Percentiles rank a stretch among this genome's conserved stretches.
Conservation (phyloP, 2,113 vertebrate species). For the Salvelinus alpinus region DNA sequence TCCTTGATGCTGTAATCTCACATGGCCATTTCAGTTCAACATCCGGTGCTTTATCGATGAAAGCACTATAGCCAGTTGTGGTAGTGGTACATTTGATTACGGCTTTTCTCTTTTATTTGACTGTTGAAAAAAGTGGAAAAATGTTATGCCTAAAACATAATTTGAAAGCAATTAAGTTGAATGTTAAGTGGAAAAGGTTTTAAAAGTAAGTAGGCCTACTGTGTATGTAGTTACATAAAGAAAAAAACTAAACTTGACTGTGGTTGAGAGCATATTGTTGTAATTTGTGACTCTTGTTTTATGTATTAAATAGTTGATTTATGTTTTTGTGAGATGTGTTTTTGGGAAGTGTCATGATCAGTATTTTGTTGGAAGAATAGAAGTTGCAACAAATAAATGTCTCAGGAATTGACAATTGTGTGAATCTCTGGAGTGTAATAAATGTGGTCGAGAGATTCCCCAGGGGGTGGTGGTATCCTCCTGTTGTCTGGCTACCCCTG, state of each 20-base stretch:
- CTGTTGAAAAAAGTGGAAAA: constrained; percentile 21
- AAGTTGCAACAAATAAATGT: constrained; percentile 64
- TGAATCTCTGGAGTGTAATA: not conserved
- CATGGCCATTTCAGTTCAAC: not conserved
- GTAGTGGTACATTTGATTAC: constrained; percentile 6
- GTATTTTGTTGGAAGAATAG: constrained; percentile 35
- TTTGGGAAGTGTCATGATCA: constrained; percentile 22
- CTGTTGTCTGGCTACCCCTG: constrained; percentile 55
- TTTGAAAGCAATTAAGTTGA: constrained; percentile 13
- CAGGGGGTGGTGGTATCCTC: not conserved
- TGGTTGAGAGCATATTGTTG: constrained; percentile 8
- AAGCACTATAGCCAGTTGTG: not conserved
- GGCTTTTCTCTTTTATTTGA: constrained; percentile 14
- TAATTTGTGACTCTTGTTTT: constrained; percentile 24
- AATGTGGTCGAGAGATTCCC: not conserved
- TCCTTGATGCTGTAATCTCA: not conserved
- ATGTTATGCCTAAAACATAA: not conserved
- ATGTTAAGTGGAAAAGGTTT: constrained; percentile 27
- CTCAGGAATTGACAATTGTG: constrained; percentile 58
- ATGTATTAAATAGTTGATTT: constrained; percentile 21
- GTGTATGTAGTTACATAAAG: not conserved
- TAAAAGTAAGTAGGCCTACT: constrained; percentile 21
- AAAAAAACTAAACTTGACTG: too few relatives aligned
- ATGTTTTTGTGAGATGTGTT: not conserved
- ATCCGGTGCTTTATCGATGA: constrained; percentile 10